These are phyloP conservation scores for Lucilia cuprina DNA, from an alignment of 1,140 invertebrate genomes.

Conservation along the genomic window DNA sequence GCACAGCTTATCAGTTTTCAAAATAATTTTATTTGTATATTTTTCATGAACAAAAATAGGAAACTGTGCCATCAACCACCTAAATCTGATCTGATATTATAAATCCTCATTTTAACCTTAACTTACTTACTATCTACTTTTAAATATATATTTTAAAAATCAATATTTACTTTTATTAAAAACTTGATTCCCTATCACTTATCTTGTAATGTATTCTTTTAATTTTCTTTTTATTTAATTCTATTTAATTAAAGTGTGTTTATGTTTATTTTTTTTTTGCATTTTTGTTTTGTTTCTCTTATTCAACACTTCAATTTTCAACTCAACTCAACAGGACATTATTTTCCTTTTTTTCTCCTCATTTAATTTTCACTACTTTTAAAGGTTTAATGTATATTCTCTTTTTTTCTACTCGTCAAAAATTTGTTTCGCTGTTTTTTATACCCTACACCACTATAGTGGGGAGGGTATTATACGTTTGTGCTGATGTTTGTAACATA, in stretches of 20 bases:
- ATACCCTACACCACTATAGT: too few species aligned
- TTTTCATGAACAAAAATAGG: too few species aligned
- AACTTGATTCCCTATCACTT: not conserved
- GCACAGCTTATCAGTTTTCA: too few species aligned
- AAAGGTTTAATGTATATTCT: not conserved
- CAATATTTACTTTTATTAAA: too few species aligned
- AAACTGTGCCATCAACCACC: too few species aligned
- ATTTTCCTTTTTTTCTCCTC: not conserved
- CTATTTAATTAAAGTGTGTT: conserved; percentile 25
- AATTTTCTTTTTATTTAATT: conserved; percentile 14
- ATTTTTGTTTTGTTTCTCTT: not conserved
- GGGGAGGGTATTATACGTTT: too few species aligned
- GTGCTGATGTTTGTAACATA: too few species aligned
- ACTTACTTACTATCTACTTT: too few species aligned
- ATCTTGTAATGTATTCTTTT: not conserved
- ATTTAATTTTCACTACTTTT: not conserved
- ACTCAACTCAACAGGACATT: conserved; percentile 26
- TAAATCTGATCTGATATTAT: too few species aligned
- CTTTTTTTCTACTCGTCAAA: not conserved
- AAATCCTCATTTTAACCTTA: too few species aligned
- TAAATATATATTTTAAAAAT: too few species aligned
- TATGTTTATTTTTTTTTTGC: not conserved
- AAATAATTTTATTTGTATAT: too few species aligned
- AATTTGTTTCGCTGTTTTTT: not conserved
- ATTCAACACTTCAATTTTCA: not conserved